These are phyloP conservation scores for Ophion obscuratus DNA, from an alignment of 2,888 invertebrate genomes.

Conservation along the genomic window DNA sequence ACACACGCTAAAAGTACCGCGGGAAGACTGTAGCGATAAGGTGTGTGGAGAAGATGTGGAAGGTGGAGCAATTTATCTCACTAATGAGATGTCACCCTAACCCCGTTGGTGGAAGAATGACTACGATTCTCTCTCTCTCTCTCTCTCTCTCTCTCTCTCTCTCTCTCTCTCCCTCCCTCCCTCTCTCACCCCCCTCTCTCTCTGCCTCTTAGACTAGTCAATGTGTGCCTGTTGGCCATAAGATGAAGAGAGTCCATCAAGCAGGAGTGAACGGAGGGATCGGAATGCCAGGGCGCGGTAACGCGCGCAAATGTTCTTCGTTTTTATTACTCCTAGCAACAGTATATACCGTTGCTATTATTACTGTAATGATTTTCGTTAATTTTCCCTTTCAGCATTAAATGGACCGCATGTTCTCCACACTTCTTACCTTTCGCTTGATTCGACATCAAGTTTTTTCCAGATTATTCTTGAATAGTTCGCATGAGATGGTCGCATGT, in stretches of 20 bases:
- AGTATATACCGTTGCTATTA: slow-evolving; percentile 43
- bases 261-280: slow-evolving; percentile 71
- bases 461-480: neutral
- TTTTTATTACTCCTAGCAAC: slow-evolving; percentile 52
- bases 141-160: slow-evolving; percentile 49
- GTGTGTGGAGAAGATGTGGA: slow-evolving; percentile 57
- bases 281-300: slow-evolving; percentile 73
- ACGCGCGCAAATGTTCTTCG: slow-evolving; percentile 62
- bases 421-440: slow-evolving; percentile 5
- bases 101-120: slow-evolving; percentile 74
- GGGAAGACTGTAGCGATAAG: slow-evolving; percentile 37
- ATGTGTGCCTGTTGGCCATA: slow-evolving; percentile 33
- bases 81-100: slow-evolving; percentile 84
- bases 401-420: slow-evolving; percentile 17
- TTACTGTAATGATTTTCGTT: slow-evolving; percentile 33
- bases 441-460: slow-evolving; percentile 11
- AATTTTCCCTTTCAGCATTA: neutral
- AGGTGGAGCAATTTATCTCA: slow-evolving; percentile 84
- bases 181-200: slow-evolving; percentile 57
- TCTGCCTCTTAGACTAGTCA: neutral
- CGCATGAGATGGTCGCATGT: neutral
- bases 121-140: slow-evolving; percentile 57
- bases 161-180: slow-evolving; percentile 35
- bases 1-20: slow-evolving; percentile 47
- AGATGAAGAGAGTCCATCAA: slow-evolving; percentile 55